Conservation (phyloP, 1,140 invertebrate genomes). For the Sitobion miscanthi region DNA sequence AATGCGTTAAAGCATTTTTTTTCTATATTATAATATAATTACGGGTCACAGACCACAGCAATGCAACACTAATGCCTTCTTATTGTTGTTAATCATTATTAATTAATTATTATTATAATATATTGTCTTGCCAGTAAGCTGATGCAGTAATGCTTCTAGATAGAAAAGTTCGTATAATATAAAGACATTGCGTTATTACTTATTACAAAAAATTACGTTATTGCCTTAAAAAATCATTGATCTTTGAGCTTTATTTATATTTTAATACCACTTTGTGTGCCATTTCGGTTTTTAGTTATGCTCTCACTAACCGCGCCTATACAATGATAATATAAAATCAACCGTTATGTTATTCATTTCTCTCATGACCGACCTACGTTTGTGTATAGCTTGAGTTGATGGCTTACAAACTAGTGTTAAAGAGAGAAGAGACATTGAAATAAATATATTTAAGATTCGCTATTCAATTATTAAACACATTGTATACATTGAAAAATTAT, state of each 20-base stretch:
- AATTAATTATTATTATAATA: too few relatives aligned
- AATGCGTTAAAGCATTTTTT: background rate
- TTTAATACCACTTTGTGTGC: background rate
- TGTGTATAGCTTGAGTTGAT: background rate
- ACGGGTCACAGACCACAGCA: too few relatives aligned
- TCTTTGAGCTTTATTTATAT: background rate
- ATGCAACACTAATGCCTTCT: too few relatives aligned
- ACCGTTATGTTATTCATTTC: background rate
- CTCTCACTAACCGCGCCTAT: background rate
- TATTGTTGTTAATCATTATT: too few relatives aligned
- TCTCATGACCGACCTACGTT: background rate
- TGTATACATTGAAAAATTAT: background rate
- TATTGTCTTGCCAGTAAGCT: too few relatives aligned
- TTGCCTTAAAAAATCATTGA: background rate
- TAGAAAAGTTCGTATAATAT: background rate
- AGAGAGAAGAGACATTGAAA: background rate
- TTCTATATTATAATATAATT: background rate
- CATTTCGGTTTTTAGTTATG: background rate
- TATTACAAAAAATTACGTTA: background rate
- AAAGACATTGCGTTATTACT: background rate
- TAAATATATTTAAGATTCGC: background rate
- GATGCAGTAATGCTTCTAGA: too few relatives aligned
- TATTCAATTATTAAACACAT: background rate
- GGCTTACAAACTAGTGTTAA: background rate
- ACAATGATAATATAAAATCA: background rate